These are phyloP conservation scores for Cerastis leucographa DNA, from an alignment of 2,888 invertebrate genomes.

Conservation along the genomic window DNA sequence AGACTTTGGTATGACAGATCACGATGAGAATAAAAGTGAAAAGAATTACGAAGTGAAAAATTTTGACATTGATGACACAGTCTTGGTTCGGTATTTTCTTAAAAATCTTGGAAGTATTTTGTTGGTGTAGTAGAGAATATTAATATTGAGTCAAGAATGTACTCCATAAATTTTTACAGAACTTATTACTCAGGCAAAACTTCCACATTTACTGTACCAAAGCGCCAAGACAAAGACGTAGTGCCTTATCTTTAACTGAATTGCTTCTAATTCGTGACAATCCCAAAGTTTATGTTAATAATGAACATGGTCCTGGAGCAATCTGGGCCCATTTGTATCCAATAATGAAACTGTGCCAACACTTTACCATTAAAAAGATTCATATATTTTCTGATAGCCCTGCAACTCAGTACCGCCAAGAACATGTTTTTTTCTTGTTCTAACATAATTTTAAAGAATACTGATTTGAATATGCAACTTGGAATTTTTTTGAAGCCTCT, in stretches of 20 bases:
- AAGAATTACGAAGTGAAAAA: constrained; percentile 10
- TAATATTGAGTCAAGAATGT: constrained; percentile 19
- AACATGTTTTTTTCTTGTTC: no score
- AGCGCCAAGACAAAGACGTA: constrained; percentile 23
- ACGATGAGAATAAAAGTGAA: constrained; percentile 10
- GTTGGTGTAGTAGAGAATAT: constrained; percentile 21
- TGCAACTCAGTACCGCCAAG: no score
- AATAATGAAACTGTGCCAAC: no score
- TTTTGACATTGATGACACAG: constrained; percentile 6
- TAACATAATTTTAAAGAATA: no score
- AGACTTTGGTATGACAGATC: constrained; percentile 6
- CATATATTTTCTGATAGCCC: no score
- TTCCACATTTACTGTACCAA: constrained; percentile 27
- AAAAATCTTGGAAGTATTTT: constrained; percentile 13
- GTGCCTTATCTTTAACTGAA: constrained; percentile 23
- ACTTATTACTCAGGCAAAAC: constrained; percentile 16
- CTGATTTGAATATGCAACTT: no score
- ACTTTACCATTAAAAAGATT: no score
- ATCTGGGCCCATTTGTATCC: no score
- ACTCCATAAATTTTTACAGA: constrained; percentile 25
- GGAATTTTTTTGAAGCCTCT: no score
- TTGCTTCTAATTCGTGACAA: constrained; percentile 11
- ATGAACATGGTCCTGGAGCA: no score
- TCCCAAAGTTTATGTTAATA: constrained; percentile 11
- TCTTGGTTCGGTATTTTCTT: constrained; percentile 14